These are phyloP conservation scores for Oreochromis aureus DNA, from an alignment of 2,113 vertebrate genomes.

Conservation along the genomic window DNA sequence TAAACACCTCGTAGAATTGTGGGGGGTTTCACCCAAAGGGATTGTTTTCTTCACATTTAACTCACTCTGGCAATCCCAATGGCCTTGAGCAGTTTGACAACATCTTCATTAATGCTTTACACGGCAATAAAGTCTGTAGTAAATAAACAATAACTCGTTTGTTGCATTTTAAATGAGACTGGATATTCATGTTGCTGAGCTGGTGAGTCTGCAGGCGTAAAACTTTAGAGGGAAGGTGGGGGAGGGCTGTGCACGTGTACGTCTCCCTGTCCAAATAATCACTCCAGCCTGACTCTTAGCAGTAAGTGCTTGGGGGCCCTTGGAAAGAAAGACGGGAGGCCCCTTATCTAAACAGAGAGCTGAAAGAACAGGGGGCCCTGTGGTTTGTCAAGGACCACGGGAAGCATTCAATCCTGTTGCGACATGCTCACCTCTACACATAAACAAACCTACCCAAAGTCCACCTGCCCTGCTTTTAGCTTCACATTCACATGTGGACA, in stretches of 20 bases:
- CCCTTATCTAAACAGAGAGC: conserved; percentile 54
- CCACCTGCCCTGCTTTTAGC: conserved; percentile 11
- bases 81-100: background rate
- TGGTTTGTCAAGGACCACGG: conserved; percentile 45
- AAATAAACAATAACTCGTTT: conserved; percentile 22
- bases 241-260: conserved; percentile 27
- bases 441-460: conserved; percentile 22
- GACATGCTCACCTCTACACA: conserved; percentile 44
- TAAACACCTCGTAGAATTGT: background rate
- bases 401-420: conserved; percentile 66
- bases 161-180: background rate
- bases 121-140: conserved; percentile 9
- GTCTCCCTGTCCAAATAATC: conserved; percentile 50
- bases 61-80: background rate
- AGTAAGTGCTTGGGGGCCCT: conserved; percentile 45
- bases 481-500: conserved; percentile 4
- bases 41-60: background rate
- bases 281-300: conserved; percentile 56
- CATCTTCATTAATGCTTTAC: conserved; percentile 24
- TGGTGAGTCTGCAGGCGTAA: conserved; percentile 25
- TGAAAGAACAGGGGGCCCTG: background rate
- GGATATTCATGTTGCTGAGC: conserved; percentile 24
- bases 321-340: conserved; percentile 14
- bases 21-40: background rate
- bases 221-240: background rate